These are phyloP conservation scores for Saccopteryx bilineata DNA, from an alignment of 2,113 vertebrate species.

Conservation along the genomic window DNA sequence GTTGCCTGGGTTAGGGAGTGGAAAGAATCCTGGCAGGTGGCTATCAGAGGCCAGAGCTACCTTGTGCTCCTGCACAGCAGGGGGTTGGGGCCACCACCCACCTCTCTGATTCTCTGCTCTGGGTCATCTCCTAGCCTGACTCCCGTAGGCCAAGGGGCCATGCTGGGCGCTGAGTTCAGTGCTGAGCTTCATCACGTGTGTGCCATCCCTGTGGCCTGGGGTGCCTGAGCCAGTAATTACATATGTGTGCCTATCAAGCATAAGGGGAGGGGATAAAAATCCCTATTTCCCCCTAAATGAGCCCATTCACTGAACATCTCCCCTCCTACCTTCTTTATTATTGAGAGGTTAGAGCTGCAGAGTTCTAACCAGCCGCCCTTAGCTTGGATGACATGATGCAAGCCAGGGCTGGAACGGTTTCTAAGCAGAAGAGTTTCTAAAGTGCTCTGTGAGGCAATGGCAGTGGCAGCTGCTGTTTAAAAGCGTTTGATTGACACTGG, in stretches of 20 bases:
- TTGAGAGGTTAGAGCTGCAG: background rate
- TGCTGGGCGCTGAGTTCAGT: background rate
- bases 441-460: background rate
- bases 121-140: background rate
- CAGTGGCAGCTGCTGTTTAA: slow-evolving; percentile 65
- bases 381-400: background rate
- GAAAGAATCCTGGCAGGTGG: background rate
- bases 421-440: slow-evolving; percentile 65
- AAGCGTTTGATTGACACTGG: slow-evolving; percentile 32
- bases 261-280: too few relatives aligned
- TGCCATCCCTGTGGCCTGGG: background rate
- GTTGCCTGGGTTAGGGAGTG: background rate
- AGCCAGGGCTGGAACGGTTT: background rate
- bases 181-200: background rate
- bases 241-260: rapidly evolving
- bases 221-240: background rate
- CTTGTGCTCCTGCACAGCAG: too few relatives aligned
- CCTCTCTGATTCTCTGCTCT: background rate
- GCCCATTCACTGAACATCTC: rapidly evolving
- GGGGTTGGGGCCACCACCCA: background rate
- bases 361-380: slow-evolving; percentile 66
- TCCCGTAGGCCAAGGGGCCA: background rate
- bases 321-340: slow-evolving; percentile 4
- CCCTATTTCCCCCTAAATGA: background rate
- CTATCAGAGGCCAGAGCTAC: background rate